Conservation (phyloP, 1,140 invertebrate genomes). For the Platyura marginata region DNA sequence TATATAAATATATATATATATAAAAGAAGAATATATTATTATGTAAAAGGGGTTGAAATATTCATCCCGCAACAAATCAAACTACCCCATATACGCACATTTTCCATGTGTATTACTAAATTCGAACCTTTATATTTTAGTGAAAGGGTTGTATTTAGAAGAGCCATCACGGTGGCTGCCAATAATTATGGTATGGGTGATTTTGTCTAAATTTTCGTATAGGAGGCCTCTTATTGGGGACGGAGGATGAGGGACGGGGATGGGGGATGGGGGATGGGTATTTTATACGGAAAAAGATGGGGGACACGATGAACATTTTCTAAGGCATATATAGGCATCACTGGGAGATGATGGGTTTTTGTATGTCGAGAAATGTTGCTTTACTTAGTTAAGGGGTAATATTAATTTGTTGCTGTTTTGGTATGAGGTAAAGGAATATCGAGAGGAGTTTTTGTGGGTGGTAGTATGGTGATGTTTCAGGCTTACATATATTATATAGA, state of each 20-base stretch:
- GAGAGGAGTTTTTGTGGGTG: too few species aligned
- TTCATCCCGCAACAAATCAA: neutral
- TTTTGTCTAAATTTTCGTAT: neutral
- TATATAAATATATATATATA: neutral
- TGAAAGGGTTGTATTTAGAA: neutral
- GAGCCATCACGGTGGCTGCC: neutral
- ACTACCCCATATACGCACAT: neutral
- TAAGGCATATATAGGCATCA: too few species aligned
- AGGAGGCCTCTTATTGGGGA: too few species aligned
- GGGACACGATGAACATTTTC: too few species aligned
- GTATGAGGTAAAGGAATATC: neutral
- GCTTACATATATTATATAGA: too few species aligned
- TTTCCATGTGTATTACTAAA: neutral
- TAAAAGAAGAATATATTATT: neutral
- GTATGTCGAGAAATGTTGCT: neutral
- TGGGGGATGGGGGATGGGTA: too few species aligned
- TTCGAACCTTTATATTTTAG: neutral
- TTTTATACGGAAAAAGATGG: too few species aligned
- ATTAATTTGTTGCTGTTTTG: neutral
- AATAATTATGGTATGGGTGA: neutral
- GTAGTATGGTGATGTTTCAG: too few species aligned
- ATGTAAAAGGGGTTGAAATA: neutral
- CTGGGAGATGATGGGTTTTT: neutral
- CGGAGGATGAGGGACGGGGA: too few species aligned
- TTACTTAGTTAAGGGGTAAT: neutral